phyloP scores from a whole-genome alignment of 2,888 invertebrate species.

The Mellilla xanthometata region DNA sequence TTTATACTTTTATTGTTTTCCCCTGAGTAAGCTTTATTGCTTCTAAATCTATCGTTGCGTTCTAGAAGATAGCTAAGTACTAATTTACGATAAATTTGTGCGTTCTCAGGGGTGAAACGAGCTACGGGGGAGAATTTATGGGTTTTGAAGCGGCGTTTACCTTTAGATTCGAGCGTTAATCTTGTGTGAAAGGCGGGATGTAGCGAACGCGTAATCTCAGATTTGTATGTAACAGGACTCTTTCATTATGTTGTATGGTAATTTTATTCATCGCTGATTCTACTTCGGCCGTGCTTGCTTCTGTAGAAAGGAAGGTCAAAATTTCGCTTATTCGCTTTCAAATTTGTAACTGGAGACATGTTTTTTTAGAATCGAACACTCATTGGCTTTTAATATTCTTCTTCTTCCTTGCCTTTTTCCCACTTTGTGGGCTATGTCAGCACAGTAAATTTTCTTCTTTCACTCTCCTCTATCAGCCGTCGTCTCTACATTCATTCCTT shows the following conservation, averaged over 20 bases:
- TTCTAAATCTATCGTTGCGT: conserved; percentile 18
- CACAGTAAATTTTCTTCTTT: no score
- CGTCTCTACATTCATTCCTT: no score
- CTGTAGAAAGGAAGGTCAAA: not conserved
- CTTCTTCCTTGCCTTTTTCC: no score
- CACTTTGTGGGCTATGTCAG: no score
- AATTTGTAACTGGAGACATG: no score
- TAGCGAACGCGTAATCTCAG: conserved; percentile 46
- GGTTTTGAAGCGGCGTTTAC: conserved; percentile 72
- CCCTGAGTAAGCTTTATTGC: no score
- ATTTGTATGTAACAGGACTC: conserved; percentile 39
- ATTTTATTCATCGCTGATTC: conserved; percentile 13
- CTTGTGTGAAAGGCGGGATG: conserved; percentile 72
- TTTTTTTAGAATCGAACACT: no score
- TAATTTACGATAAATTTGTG: conserved; percentile 79
- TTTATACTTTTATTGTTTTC: no score
- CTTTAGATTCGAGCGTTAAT: conserved; percentile 77
- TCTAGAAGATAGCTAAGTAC: conserved; percentile 42
- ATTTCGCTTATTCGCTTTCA: no score
- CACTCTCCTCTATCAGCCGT: no score
- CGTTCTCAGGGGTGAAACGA: conserved; percentile 72
- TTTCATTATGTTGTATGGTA: conserved; percentile 20
- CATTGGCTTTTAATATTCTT: no score
- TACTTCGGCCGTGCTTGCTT: not conserved
- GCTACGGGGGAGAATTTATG: conserved; percentile 69